These are phyloP conservation scores for Hymenochirus boettgeri DNA, from an alignment of 2,113 vertebrate genomes.

Conservation along the genomic window DNA sequence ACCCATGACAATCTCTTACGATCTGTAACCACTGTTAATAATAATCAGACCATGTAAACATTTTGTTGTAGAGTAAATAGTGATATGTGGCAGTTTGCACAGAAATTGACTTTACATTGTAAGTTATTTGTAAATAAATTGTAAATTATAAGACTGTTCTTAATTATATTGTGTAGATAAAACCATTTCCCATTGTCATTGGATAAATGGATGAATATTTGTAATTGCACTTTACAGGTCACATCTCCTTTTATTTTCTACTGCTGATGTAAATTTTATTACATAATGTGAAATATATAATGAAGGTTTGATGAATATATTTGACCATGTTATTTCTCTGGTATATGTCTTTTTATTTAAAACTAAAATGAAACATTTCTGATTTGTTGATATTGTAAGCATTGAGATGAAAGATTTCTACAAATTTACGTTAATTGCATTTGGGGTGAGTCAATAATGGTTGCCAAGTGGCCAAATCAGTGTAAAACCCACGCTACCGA, in stretches of 20 bases:
- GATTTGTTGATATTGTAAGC: too few species aligned
- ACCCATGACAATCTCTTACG: slow-evolving; percentile 22
- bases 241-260: slow-evolving; percentile 49
- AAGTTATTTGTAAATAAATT: slow-evolving; percentile 56
- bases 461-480: too few species aligned
- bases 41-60: slow-evolving; percentile 29
- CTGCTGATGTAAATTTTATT: slow-evolving; percentile 57
- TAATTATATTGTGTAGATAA: slow-evolving; percentile 30
- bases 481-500: too few species aligned
- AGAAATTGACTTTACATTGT: slow-evolving; percentile 42
- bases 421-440: too few species aligned
- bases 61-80: slow-evolving; percentile 43
- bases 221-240: slow-evolving; percentile 62
- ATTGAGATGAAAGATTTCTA: too few species aligned
- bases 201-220: slow-evolving; percentile 38
- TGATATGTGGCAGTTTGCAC: slow-evolving; percentile 34
- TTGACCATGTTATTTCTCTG: slow-evolving; percentile 46
- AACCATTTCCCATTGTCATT: slow-evolving; percentile 31
- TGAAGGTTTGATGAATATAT: slow-evolving; percentile 54
- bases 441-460: too few species aligned
- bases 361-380: too few species aligned
- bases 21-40: slow-evolving; percentile 7
- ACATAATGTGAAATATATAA: slow-evolving; percentile 51
- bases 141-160: slow-evolving; percentile 46
- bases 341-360: slow-evolving; percentile 12